Evolutionary conservation across 2,113 vertebrate genomes (phyloP).

Genomic region (Argyrosomus japonicus): DNA sequence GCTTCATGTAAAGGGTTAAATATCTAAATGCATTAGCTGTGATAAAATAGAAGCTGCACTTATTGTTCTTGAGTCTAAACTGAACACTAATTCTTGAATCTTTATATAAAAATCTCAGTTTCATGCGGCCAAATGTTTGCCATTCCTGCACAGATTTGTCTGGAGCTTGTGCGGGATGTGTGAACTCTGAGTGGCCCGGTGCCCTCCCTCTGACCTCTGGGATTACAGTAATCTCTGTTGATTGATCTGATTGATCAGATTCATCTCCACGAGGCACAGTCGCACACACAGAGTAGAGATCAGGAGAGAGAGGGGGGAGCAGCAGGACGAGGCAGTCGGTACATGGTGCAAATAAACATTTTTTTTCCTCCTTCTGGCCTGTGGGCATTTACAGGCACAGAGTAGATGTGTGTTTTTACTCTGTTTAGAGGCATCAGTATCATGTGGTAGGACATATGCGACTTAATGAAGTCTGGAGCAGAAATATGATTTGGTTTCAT

Average conservation of each 20-base stretch:
- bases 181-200: slow-evolving; percentile 76
- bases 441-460: slow-evolving; percentile 19
- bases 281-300: slow-evolving; percentile 2
- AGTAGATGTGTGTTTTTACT: neutral
- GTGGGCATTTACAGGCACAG: slow-evolving; percentile 1
- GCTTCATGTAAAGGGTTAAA: neutral
- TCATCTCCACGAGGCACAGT: slow-evolving; percentile 66
- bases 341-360: slow-evolving; percentile 41
- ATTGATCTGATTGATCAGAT: slow-evolving; percentile 83
- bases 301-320: neutral
- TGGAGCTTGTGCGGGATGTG: slow-evolving; percentile 40
- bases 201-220: slow-evolving; percentile 68
- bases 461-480: neutral
- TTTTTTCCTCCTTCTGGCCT: neutral
- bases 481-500: slow-evolving; percentile 6
- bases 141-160: slow-evolving; percentile 65
- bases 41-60: neutral
- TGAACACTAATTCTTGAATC: neutral
- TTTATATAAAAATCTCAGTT: neutral
- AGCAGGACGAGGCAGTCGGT: slow-evolving; percentile 21
- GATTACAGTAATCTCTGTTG: slow-evolving; percentile 79
- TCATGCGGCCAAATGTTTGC: slow-evolving; percentile 20
- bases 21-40: neutral
- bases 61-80: neutral
- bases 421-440: slow-evolving; percentile 8